Conservation (phyloP, 2,888 invertebrate species). For the Stenodema calcarata region DNA sequence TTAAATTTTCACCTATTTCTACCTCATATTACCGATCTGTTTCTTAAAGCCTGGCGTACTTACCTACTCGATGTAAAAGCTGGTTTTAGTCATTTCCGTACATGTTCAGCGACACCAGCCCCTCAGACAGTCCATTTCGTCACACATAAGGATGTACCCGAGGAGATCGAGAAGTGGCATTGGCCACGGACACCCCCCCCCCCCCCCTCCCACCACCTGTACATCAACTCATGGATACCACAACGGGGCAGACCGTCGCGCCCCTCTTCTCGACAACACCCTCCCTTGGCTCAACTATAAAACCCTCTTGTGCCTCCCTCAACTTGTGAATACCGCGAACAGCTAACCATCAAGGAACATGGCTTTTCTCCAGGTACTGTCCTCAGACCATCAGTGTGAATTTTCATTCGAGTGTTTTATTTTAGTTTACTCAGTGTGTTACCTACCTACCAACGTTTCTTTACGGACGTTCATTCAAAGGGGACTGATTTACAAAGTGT, state of each 20-base stretch:
- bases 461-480: not conserved
- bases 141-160: not conserved
- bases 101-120: not conserved
- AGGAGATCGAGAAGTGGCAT: not conserved
- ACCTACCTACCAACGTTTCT: not conserved
- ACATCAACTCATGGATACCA: not conserved
- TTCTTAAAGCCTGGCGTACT: too few species aligned
- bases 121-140: not conserved
- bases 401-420: not conserved
- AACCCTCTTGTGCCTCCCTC: conserved; percentile 10
- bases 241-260: not conserved
- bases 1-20: too few species aligned
- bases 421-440: not conserved
- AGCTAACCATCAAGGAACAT: not conserved
- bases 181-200: not conserved
- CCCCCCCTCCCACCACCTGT: not conserved
- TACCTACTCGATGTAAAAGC: too few species aligned
- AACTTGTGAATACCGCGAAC: conserved; percentile 1
- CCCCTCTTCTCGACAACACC: not conserved
- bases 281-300: not conserved
- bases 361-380: conserved; percentile 12
- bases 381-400: not conserved
- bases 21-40: too few species aligned
- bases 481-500: not conserved
- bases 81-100: too few species aligned